Percentiles rank a stretch among this genome's conserved stretches.
phyloP scores from a whole-genome alignment of 2,797 vertebrate species.

The Euthynnus affinis region DNA sequence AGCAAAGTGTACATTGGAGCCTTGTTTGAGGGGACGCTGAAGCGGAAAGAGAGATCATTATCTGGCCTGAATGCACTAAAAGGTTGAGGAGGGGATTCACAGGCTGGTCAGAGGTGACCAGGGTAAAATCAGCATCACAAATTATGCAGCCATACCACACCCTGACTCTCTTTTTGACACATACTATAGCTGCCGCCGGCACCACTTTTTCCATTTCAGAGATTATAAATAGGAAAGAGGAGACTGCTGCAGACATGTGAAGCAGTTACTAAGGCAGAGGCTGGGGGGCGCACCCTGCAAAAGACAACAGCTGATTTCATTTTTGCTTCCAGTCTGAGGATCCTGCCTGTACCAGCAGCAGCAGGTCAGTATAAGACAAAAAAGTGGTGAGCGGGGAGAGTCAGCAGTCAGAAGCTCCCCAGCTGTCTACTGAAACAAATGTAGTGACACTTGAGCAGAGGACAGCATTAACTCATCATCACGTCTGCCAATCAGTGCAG shows the following conservation, averaged over 20 bases:
- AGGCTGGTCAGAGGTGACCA: slow-evolving; percentile 48
- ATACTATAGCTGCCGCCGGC: slow-evolving; percentile 22
- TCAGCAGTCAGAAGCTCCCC: slow-evolving; percentile 33
- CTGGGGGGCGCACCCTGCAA: slow-evolving; percentile 21
- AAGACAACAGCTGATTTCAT: slow-evolving; percentile 68
- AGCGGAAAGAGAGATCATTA: slow-evolving; percentile 67
- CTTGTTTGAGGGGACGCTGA: slow-evolving; percentile 11
- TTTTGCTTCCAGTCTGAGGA: slow-evolving; percentile 10
- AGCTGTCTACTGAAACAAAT: slow-evolving; percentile 74
- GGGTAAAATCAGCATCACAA: slow-evolving; percentile 49
- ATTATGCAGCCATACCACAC: slow-evolving; percentile 54
- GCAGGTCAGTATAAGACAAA: slow-evolving; percentile 25
- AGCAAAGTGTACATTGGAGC: slow-evolving; percentile 76
- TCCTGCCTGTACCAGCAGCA: slow-evolving; percentile 6
- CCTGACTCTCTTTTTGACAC: slow-evolving; percentile 36
- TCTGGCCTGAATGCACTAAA: not conserved
- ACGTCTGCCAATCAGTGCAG: slow-evolving; percentile 27
- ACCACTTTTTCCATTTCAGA: slow-evolving; percentile 34
- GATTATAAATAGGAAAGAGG: slow-evolving; percentile 59
- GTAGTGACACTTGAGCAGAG: slow-evolving; percentile 58
- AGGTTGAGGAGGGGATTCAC: slow-evolving; percentile 20
- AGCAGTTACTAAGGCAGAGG: slow-evolving; percentile 32
- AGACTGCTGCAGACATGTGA: slow-evolving; percentile 45
- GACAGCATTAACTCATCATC: slow-evolving; percentile 45
- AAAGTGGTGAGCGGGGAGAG: slow-evolving; percentile 44